Evolutionary conservation across 2,888 invertebrate genomes (phyloP), one percentile per base, ranked within the genome.

Genomic region (Diarsia mendica): DNA sequence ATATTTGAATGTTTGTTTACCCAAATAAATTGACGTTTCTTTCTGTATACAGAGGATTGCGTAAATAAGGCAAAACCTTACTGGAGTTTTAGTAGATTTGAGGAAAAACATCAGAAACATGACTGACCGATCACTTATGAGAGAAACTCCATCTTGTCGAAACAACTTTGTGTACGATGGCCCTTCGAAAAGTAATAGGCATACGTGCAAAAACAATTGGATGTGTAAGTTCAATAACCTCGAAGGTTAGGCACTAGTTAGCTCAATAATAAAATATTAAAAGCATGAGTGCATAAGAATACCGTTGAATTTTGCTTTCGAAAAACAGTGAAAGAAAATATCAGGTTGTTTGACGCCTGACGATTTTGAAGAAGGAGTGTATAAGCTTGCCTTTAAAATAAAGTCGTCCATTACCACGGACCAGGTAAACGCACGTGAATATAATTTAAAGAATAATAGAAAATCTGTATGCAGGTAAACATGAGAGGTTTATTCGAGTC

Each of bases 71-170:
- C 15, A 58, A 66, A 72, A 48, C 28, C 18, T 49, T 70, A 70
- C 51, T 33, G 5, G 44, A 61, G 63, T 33, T 68, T 60, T 33
- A 44, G 46, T 48, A 48, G 46, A 60, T 78, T 68, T 46, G 13
- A 63, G 60, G 48, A 61, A 66, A 84, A 72, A 83, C 71, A 77
- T 80, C 80, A 72, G 67, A 74, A 61, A 66, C 72, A 71, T 51
- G 70, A 70, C 67, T 72, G 67, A 72, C 72, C 69, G 68, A 84
- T 77, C 66, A 72, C 64, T 83, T 69, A 77, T 71, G 28, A 67
- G 61, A n/a, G 44, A 70, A 79, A 75, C 72, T 72, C 63, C 72
- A 66, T 67, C 64, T 67, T 58, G 55, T 55, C 60, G 72, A 48
- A 72, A 79, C 69, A 68, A 75, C 44, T 82, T 79, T 60, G 48